Percentiles rank a stretch among this genome's conserved stretches.
phyloP scores from a whole-genome alignment of 2,888 invertebrate genomes.

The Phrixothrix hirtus region DNA sequence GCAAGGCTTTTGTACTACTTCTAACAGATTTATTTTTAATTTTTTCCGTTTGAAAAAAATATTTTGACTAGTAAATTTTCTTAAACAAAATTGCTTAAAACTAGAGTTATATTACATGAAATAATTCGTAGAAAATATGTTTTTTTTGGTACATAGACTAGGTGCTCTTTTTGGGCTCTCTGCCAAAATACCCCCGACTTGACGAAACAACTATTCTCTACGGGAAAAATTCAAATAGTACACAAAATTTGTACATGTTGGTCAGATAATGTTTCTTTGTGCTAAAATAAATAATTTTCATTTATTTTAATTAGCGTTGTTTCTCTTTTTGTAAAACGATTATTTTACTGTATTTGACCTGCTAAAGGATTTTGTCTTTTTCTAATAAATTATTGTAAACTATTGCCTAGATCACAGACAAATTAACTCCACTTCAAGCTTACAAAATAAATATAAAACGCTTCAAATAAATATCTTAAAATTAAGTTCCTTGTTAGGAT shows the following conservation, averaged over 20 bases:
- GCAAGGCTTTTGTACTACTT: slow-evolving; percentile 24
- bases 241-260: slow-evolving; percentile 35
- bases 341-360: slow-evolving; percentile 51
- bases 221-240: slow-evolving; percentile 39
- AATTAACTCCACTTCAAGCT: slow-evolving; percentile 32
- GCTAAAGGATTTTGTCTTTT: slow-evolving; percentile 10
- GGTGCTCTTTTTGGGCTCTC: slow-evolving; percentile 46
- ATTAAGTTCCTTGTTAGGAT: neutral
- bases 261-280: slow-evolving; percentile 42
- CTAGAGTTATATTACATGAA: slow-evolving; percentile 45
- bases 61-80: slow-evolving; percentile 24
- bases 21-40: slow-evolving; percentile 33
- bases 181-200: slow-evolving; percentile 43
- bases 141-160: slow-evolving; percentile 47
- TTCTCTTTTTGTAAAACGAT: slow-evolving; percentile 48
- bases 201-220: slow-evolving; percentile 32
- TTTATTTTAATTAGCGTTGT: slow-evolving; percentile 49
- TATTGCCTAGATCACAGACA: slow-evolving; percentile 41
- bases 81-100: slow-evolving; percentile 34
- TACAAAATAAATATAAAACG: slow-evolving; percentile 20
- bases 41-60: slow-evolving; percentile 34
- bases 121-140: slow-evolving; percentile 46
- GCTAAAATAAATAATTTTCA: slow-evolving; percentile 36
- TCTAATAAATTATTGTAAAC: slow-evolving; percentile 30
- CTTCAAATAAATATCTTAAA: slow-evolving; percentile 6